A percentile compares a stretch with the other conserved stretches of the same genome.
Conservation (phyloP, 2,797 vertebrate genomes). For the Leucoraja ocellata region DNA sequence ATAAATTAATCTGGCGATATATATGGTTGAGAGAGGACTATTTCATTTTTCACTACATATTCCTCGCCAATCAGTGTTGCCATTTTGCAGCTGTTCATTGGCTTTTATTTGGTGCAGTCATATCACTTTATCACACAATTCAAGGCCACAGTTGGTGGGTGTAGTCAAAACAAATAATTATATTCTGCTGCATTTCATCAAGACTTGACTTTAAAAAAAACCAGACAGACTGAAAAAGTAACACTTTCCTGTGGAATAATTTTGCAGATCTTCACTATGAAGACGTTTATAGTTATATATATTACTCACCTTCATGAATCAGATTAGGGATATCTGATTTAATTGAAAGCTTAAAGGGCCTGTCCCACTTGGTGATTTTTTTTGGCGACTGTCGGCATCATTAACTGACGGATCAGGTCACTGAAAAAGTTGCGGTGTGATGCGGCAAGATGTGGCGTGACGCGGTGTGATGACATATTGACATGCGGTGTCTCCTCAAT, state of each 20-base stretch:
- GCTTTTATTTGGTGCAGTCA: neutral
- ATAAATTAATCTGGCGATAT: neutral
- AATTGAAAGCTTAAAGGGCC: too few species aligned
- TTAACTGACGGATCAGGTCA: too few species aligned
- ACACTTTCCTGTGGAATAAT: neutral
- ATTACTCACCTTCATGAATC: neutral
- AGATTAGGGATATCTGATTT: neutral
- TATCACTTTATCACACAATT: neutral
- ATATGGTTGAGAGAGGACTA: too few species aligned
- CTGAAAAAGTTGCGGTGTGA: too few species aligned
- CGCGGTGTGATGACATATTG: too few species aligned
- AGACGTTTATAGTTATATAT: neutral
- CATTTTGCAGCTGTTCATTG: neutral
- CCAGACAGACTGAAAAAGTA: neutral
- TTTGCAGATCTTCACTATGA: neutral
- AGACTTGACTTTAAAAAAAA: neutral
- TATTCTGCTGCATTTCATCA: conserved; percentile 4
- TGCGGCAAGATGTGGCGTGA: too few species aligned
- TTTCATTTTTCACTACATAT: neutral
- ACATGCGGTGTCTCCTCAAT: too few species aligned
- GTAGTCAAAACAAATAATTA: neutral
- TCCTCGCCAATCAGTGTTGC: neutral
- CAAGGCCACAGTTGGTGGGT: neutral
- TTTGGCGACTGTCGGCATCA: too few species aligned
- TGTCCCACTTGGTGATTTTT: too few species aligned